Percentiles rank a stretch among this genome's conserved stretches.
phyloP scores from a whole-genome alignment of 2,797 vertebrate genomes.

The Oreonectes daqikongensis region DNA sequence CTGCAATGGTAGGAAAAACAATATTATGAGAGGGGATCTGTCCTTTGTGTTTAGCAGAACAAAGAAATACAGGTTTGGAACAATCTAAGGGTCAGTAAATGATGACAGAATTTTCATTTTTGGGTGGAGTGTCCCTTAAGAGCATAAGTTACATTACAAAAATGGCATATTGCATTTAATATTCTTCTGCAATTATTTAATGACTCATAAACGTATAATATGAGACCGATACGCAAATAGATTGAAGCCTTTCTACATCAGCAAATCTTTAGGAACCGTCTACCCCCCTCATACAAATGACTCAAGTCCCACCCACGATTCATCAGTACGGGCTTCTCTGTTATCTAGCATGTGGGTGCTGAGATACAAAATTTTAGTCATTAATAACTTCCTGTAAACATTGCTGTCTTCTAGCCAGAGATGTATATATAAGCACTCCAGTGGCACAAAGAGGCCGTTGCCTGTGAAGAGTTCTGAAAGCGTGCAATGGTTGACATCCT shows the following conservation, averaged over 20 bases:
- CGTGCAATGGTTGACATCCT: slow-evolving; percentile 64
- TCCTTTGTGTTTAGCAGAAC: too few relatives aligned
- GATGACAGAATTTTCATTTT: too few relatives aligned
- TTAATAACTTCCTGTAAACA: slow-evolving; percentile 46
- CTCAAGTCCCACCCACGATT: background rate
- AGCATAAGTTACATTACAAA: too few relatives aligned
- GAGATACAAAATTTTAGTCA: slow-evolving; percentile 28
- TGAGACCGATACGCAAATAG: too few relatives aligned
- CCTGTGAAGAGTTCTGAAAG: slow-evolving; percentile 61
- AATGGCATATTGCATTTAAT: too few relatives aligned
- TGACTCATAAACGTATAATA: too few relatives aligned
- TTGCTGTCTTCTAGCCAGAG: slow-evolving; percentile 3
- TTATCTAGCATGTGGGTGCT: slow-evolving; percentile 30
- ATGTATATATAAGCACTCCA: slow-evolving; percentile 24
- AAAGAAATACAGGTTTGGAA: too few relatives aligned
- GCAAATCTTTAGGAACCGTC: background rate
- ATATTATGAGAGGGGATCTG: too few relatives aligned
- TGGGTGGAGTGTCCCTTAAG: too few relatives aligned
- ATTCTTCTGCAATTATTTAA: too few relatives aligned
- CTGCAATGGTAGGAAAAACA: too few relatives aligned
- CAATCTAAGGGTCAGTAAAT: too few relatives aligned
- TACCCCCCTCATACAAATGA: background rate
- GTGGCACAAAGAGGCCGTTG: slow-evolving; percentile 53
- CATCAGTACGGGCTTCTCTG: background rate
- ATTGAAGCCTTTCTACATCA: background rate